phyloP scores from a whole-genome alignment of 2,797 vertebrate species.

The Danio tinwini region DNA sequence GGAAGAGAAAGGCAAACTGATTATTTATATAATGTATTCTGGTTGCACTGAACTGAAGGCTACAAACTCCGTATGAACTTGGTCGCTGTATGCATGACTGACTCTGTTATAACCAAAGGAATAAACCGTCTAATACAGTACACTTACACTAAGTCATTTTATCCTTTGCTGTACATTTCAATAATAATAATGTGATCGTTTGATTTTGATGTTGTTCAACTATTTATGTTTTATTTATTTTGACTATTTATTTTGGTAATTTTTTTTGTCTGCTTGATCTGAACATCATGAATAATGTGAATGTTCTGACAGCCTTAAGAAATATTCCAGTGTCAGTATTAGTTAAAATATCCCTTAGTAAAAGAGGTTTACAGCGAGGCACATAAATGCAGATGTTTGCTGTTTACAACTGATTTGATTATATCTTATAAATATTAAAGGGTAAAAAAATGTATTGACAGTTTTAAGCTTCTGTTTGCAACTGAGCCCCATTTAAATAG shows the following conservation, averaged over 20 bases:
- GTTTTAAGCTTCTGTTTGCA: background rate
- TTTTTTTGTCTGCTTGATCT: background rate
- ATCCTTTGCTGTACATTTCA: background rate
- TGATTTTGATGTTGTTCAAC: background rate
- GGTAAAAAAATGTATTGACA: background rate
- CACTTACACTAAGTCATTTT: background rate
- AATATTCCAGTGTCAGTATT: background rate
- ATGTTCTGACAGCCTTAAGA: background rate
- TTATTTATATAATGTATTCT: background rate
- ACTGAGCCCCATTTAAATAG: background rate
- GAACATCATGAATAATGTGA: background rate
- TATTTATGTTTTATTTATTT: too few species aligned
- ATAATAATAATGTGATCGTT: background rate
- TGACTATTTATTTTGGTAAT: too few species aligned
- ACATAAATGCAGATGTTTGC: too few species aligned
- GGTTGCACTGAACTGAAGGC: background rate
- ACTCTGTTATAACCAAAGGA: slow-evolving; percentile 8
- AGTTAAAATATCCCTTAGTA: background rate
- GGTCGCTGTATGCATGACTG: background rate
- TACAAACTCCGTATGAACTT: background rate
- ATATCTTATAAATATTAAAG: background rate
- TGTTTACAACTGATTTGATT: background rate
- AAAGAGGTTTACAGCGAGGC: background rate
- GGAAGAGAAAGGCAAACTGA: background rate
- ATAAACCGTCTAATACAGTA: background rate